Base-by-base conservation (phyloP, 2,888 invertebrate species). In the Empis stercorea region DNA sequence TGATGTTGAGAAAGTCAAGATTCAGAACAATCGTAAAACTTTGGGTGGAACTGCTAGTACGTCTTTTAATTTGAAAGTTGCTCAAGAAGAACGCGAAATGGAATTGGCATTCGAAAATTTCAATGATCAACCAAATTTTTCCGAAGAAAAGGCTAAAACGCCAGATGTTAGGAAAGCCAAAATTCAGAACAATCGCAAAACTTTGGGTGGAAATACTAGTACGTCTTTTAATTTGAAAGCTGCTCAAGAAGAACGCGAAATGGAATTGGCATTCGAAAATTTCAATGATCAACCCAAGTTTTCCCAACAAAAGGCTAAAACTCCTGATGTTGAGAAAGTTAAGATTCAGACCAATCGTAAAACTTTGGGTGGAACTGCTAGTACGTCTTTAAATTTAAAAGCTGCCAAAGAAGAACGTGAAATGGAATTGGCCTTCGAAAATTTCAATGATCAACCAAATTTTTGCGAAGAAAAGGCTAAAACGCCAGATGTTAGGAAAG, bases 61-160 rank as follows among this genome's bases (percentile, higher is more conserved):
- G 0, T 32, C 17, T 20, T 23, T 51, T 0, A 48, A 51, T 40
- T n/a, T 49, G 5, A 3, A 49, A 36, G 44, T 43, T 6, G 51
- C 46, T 6, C 48, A 48, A 11, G 48, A 32, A 14, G 17, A 51
- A 15, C 15, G 32, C 0, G 48, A 49, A 13, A 32, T 45, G 17
- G 48, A 50, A 15, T 13, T 36, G 11, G 48, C 45, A 4, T 51
- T 50, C 16, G 40, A 48, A 14, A 46, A 52, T 10, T 52, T 50
- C 10, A 16, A 47, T 16, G 52, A 48, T 3, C 10, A 48, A 10
- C 52, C 51, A n/a, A 15, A 43, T 11, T 27, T 46, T 13, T 9
- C 17, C 1, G 9, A 32, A 10, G 36, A 39, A 16, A 30, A 13
- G 2, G 39, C 17, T 0, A 30, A 45, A 20, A 51, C 51, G 10